Base-by-base conservation (phyloP, 1,140 invertebrate species). In the Marisa cornuarietis region DNA sequence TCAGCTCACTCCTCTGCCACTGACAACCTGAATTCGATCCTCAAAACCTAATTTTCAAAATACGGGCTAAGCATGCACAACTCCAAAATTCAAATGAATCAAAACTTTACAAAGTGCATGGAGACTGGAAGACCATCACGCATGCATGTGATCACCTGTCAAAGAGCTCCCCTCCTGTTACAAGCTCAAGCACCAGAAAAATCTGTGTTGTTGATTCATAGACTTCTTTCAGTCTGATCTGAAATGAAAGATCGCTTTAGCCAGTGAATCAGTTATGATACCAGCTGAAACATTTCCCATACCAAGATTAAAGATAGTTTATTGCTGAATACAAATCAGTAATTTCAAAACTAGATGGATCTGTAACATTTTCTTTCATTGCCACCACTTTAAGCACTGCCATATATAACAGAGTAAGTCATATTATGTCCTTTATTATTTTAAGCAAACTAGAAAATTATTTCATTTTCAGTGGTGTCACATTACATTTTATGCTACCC, bases 101-200 rank as follows among this genome's bases (percentile, higher is more conserved):
- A 42, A 42, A 42, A 42, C 31, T 42, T 42, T 4, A 42, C 3
- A 42, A 42, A 42, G 31, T 42, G 2, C 6, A 42, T 2, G 31
- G 31, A 6, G 31, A 58, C 54, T 18, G 4, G 0, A 18, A 11
- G 16, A 58, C 9, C 16, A 18, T 58, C 31, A 58, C n/a, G 16
- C 54, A 13, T 58, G 52, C 24, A 63, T 69, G n/a, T 31, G 79
- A 71, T 69, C 82, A 89, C 89, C 88, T 88, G 84, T 93, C 92
- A 86, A 93, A 92, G 4, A 93, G 86, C 83, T 93, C 92, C n/a
- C 92, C 92, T 63, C 91, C 91, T 63, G 88, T 89, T 3, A 90
- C 90, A 62, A 91, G 85, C 74, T 91, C 91, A 61, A 91, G 80
- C 8, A 91, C 88, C 49, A 91, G 82, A 71, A 85, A 85, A 14